These are phyloP conservation scores for Stomorhina lunata DNA, from an alignment of 2,888 invertebrate species.

Conservation along the genomic window DNA sequence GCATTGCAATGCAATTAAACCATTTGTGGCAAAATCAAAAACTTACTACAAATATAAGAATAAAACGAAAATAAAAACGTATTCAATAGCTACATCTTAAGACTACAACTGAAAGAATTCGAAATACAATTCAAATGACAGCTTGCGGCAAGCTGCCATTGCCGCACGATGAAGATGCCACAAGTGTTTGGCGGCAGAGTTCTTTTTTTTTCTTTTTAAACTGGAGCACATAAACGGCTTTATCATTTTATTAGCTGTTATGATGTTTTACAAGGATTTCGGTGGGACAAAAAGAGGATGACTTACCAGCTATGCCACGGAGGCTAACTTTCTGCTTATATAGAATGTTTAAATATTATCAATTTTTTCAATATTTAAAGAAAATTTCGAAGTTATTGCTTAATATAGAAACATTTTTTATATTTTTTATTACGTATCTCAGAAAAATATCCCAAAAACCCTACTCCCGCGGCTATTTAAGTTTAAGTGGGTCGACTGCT, in stretches of 20 bases:
- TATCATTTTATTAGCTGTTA: slow-evolving; percentile 33
- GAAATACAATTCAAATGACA: slow-evolving; percentile 49
- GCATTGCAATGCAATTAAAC: slow-evolving; percentile 65
- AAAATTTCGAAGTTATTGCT: no score
- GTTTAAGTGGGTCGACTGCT: no score
- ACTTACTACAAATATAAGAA: slow-evolving; percentile 24
- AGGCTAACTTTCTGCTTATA: no score
- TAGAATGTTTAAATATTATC: no score
- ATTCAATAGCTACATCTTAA: no score
- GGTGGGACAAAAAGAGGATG: no score
- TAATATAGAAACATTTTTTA: no score
- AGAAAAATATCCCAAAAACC: no score
- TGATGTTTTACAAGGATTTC: slow-evolving; percentile 9
- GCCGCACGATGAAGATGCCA: slow-evolving; percentile 54
- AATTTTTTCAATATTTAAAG: no score
- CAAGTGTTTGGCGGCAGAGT: slow-evolving; percentile 59
- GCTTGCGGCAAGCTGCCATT: slow-evolving; percentile 41
- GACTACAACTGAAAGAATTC: slow-evolving; percentile 29
- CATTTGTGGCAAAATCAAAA: slow-evolving; percentile 61
- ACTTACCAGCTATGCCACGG: no score
- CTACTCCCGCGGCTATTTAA: no score
- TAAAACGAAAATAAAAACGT: slow-evolving; percentile 16
- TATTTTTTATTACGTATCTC: no score
- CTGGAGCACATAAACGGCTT: slow-evolving; percentile 55
- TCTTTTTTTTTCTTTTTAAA: slow-evolving; percentile 17